Percentiles rank a stretch among this genome's conserved stretches.
Evolutionary conservation across 2,888 invertebrate species (phyloP).

Genomic region (Alsophila aescularia): DNA sequence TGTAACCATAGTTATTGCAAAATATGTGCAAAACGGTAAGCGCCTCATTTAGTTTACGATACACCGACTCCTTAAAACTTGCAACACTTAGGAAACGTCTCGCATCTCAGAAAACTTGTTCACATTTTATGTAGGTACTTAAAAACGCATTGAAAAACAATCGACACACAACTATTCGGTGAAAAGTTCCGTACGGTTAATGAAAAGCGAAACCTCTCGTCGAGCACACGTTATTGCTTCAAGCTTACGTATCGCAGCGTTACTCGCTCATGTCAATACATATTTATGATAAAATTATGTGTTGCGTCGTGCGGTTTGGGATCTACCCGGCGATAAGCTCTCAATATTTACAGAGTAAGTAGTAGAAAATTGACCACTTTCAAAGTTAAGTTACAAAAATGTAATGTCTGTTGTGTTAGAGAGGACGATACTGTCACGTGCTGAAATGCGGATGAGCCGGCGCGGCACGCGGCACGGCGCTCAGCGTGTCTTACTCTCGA

Average conservation of each 20-base stretch:
- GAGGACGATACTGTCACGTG: slow-evolving; percentile 68
- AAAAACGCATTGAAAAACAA: slow-evolving; percentile 76
- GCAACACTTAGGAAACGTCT: slow-evolving; percentile 75
- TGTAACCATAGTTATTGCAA: slow-evolving; percentile 79
- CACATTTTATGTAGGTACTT: slow-evolving; percentile 64
- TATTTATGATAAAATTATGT: slow-evolving; percentile 65
- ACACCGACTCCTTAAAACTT: slow-evolving; percentile 75
- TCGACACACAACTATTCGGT: slow-evolving; percentile 77
- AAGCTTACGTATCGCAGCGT: slow-evolving; percentile 76
- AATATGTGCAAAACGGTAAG: slow-evolving; percentile 83
- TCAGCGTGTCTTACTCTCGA: neutral
- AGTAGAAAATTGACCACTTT: slow-evolving; percentile 83
- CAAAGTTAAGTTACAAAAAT: slow-evolving; percentile 80
- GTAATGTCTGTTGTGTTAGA: slow-evolving; percentile 78
- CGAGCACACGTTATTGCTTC: slow-evolving; percentile 80
- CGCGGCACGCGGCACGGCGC: neutral
- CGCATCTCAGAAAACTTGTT: slow-evolving; percentile 65
- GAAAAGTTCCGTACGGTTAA: slow-evolving; percentile 68
- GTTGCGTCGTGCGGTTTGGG: slow-evolving; percentile 78
- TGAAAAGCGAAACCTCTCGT: slow-evolving; percentile 72
- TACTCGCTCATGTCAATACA: slow-evolving; percentile 64
- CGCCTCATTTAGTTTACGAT: slow-evolving; percentile 77
- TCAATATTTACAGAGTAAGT: slow-evolving; percentile 82
- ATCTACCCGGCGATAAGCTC: slow-evolving; percentile 81
- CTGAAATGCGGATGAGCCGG: slow-evolving; percentile 1